Evolutionary conservation across 2,888 invertebrate species (phyloP), one percentile per base, ranked within the genome.

Genomic region (Trissolcus japonicus): DNA sequence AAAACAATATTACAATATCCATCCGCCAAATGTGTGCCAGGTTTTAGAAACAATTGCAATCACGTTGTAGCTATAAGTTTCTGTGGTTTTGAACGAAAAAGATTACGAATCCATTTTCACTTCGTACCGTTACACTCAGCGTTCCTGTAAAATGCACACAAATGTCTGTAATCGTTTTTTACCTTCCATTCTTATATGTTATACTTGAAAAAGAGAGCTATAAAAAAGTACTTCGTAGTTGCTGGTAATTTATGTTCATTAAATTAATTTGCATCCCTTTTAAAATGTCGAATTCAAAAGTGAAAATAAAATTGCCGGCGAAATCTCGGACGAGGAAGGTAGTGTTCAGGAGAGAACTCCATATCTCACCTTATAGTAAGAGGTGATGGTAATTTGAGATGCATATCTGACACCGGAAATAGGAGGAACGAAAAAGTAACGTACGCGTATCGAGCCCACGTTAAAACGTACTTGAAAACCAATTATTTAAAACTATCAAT

Each of bases 361-460:
- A 51, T 66, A 61, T 73, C 61, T 61, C 51, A 73, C 60, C 55
- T 65, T 55, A 16, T 46, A 19, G 73, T 50, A 66, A 66, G 73
- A 56, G 61, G 35, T 61, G n/a, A n/a, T n/a, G 61, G 66, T 67
- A 67, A 74, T 67, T 66, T 67, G 61, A 74, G 66, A 62, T 74
- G 66, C 73, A 74, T 74, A 74, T 74, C 73, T 74, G 66, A 67
- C 73, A 67, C 73, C 73, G 73, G 73, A 74, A 74, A 67, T 67
- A 67, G 66, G 53, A 66, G 19, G 56, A 67, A 74, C 57, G 40
- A 74, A 67, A 66, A 62, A 35, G 57, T 35, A 67, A 56, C 46
- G 51, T 56, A 40, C 61, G 51, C 14, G 25, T 60, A 72, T 50
- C n/a, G 57, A 48, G 48, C 48, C 43, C 21, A 48, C 14, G 35